phyloP scores from a whole-genome alignment of 1,140 invertebrate species.

The Drosophila bocqueti region DNA sequence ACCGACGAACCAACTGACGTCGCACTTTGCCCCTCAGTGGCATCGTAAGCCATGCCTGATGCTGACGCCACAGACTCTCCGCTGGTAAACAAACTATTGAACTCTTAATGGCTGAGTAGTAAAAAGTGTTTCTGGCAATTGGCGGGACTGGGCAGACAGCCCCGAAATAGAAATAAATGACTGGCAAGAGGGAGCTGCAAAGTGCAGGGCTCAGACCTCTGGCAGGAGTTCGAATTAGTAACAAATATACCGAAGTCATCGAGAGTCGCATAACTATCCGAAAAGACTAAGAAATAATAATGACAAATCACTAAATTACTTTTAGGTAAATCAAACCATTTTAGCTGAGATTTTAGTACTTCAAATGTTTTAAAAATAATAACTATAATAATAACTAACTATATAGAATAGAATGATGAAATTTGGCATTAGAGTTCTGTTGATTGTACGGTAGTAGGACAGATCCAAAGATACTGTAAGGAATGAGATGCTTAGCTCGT shows the following conservation, averaged over 20 bases:
- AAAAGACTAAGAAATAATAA: background rate
- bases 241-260: background rate
- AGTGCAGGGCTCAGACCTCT: conserved; percentile 1
- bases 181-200: conserved; percentile 33
- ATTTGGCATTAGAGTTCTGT: too few relatives aligned
- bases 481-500: background rate
- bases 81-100: conserved; percentile 77
- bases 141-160: conserved; percentile 14
- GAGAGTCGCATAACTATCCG: background rate
- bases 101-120: conserved; percentile 57
- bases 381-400: too few relatives aligned
- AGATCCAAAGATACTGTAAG: background rate
- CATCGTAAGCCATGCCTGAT: conserved; percentile 18
- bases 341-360: background rate
- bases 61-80: conserved; percentile 52
- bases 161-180: conserved; percentile 50
- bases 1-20: conserved; percentile 32
- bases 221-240: background rate
- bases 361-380: too few relatives aligned
- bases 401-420: too few relatives aligned
- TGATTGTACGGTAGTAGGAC: background rate
- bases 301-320: background rate
- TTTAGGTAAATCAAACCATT: background rate
- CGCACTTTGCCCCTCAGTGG: conserved; percentile 66
- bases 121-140: conserved; percentile 13